phyloP scores from a whole-genome alignment of 2,888 invertebrate species.

The Pammene fasciana region DNA sequence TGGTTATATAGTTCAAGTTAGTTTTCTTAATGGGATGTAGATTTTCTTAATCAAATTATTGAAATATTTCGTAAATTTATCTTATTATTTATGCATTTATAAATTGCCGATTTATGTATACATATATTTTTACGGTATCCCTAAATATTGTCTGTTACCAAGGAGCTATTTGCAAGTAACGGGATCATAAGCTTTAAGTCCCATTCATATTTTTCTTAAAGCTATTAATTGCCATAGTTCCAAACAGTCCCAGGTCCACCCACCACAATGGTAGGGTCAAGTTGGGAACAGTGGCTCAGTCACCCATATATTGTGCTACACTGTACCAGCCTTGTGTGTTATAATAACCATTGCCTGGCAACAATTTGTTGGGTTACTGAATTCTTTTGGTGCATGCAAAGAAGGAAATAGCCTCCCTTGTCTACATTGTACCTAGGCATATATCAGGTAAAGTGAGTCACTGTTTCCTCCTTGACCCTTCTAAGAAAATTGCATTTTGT shows the following conservation, averaged over 20 bases:
- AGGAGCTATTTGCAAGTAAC: neutral
- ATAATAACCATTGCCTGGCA: no score
- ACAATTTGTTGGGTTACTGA: neutral
- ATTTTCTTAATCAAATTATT: conserved; percentile 15
- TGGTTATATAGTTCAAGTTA: conserved; percentile 13
- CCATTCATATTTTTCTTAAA: neutral
- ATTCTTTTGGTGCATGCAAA: neutral
- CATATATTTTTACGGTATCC: conserved; percentile 1
- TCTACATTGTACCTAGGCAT: no score
- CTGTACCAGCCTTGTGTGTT: no score
- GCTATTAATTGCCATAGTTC: neutral
- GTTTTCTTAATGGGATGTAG: conserved; percentile 24
- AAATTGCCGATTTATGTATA: conserved; percentile 17
- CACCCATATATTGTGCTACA: no score
- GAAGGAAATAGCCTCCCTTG: neutral
- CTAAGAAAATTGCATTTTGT: conserved; percentile 4
- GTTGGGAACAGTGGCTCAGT: no score
- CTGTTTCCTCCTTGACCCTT: no score
- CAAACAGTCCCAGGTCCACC: no score
- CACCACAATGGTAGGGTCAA: no score
- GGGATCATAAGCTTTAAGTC: neutral
- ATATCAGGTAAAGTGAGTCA: no score
- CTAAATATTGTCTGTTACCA: neutral
- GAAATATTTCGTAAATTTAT: conserved; percentile 20
- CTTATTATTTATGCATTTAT: conserved; percentile 25